Conservation (phyloP, 2,113 vertebrate genomes). For the Dolichotis patagonum region DNA sequence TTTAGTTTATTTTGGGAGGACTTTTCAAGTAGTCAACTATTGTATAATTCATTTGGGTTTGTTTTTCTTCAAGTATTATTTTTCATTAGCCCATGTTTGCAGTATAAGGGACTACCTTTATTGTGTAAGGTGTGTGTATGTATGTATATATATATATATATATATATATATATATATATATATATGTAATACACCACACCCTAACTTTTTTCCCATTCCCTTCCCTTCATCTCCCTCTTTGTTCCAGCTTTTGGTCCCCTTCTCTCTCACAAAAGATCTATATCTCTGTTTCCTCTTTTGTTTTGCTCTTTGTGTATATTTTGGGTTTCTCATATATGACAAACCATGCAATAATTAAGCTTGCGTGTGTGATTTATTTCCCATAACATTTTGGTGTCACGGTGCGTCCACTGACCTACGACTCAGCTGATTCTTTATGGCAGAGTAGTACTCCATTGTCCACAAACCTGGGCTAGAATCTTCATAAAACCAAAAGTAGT, state of each 20-base stretch:
- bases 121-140: no score
- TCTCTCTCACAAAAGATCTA: neutral
- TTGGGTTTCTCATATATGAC: neutral
- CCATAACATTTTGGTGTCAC: neutral
- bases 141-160: no score
- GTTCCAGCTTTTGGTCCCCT: neutral
- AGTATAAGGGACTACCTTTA: neutral
- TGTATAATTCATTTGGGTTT: neutral
- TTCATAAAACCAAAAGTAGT: neutral
- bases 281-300: neutral
- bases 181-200: no score
- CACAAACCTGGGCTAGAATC: neutral
- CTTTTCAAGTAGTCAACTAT: neutral
- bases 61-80: neutral
- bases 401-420: neutral
- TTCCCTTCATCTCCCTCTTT: neutral
- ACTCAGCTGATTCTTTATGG: neutral
- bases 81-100: neutral
- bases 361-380: neutral
- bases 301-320: neutral
- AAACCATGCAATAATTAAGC: neutral
- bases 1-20: constrained; percentile 6
- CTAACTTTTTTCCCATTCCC: neutral
- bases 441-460: neutral
- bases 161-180: no score